phyloP scores from a whole-genome alignment of 2,888 invertebrate genomes.

The Chloromyia formosa region DNA sequence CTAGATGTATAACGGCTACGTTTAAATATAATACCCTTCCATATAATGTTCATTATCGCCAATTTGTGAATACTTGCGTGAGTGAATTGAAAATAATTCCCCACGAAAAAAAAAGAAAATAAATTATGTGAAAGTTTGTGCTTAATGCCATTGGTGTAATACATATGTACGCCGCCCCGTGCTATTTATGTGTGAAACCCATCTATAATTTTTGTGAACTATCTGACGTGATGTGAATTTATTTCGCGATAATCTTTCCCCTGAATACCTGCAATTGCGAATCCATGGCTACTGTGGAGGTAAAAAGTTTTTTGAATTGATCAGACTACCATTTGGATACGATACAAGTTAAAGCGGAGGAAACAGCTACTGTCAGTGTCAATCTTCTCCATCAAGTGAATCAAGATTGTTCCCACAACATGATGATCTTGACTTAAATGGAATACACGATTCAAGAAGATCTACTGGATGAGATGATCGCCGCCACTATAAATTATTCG shows the following conservation, averaged over 20 bases:
- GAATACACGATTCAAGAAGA: conserved; percentile 12
- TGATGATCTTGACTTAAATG: not conserved
- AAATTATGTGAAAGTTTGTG: not conserved
- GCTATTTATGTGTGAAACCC: not conserved
- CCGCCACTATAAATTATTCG: conserved; percentile 1
- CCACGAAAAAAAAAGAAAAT: too few relatives aligned
- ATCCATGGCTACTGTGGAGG: conserved; percentile 2
- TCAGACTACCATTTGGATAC: not conserved
- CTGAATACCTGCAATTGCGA: not conserved
- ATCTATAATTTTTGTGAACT: not conserved
- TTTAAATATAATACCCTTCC: not conserved
- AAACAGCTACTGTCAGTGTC: too few relatives aligned
- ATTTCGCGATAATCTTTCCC: not conserved
- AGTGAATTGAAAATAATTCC: not conserved
- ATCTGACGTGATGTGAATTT: conserved; percentile 22
- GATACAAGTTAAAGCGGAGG: not conserved
- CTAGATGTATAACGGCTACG: not conserved
- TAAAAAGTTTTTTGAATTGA: not conserved
- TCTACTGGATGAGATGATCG: not conserved
- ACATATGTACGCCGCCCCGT: not conserved
- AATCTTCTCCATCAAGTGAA: conserved; percentile 11
- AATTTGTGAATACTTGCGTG: not conserved
- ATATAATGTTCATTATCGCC: too few relatives aligned
- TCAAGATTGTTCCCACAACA: conserved; percentile 21
- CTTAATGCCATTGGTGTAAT: not conserved